Percentiles rank a stretch among this genome's conserved stretches.
Evolutionary conservation across 2,113 vertebrate species (phyloP).

Genomic region (Limnothrissa miodon): DNA sequence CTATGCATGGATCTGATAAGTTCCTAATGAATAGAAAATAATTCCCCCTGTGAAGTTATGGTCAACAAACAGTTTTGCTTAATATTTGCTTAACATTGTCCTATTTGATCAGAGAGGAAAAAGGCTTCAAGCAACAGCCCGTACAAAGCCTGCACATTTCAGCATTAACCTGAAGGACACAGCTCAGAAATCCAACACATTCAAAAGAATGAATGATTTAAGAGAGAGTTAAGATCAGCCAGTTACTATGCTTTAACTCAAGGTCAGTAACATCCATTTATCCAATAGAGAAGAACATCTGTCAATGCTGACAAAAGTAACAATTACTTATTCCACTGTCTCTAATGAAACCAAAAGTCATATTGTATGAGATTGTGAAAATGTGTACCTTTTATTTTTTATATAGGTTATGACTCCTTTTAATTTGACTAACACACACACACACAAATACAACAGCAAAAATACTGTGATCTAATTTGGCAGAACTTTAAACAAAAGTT

Average conservation of each 20-base stretch:
- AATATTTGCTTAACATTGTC: no score
- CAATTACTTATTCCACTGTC: neutral
- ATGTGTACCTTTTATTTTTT: neutral
- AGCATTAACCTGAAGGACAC: no score
- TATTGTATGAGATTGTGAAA: no score
- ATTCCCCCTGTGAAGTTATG: no score
- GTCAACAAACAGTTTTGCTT: no score
- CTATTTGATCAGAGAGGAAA: neutral
- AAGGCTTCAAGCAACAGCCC: neutral
- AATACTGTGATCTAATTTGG: neutral
- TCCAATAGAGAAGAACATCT: neutral
- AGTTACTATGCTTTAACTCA: neutral
- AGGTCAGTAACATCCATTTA: neutral
- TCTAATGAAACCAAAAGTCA: neutral
- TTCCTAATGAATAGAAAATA: no score
- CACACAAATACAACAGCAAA: neutral
- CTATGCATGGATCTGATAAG: no score
- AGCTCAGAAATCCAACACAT: no score
- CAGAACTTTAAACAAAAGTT: no score
- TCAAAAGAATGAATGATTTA: neutral
- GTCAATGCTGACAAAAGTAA: neutral
- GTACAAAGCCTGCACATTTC: no score
- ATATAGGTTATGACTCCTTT: neutral
- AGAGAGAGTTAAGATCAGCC: neutral
- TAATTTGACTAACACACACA: neutral